These are phyloP conservation scores for Hipposideros armiger DNA, from an alignment of 2,113 vertebrate species.

Conservation along the genomic window DNA sequence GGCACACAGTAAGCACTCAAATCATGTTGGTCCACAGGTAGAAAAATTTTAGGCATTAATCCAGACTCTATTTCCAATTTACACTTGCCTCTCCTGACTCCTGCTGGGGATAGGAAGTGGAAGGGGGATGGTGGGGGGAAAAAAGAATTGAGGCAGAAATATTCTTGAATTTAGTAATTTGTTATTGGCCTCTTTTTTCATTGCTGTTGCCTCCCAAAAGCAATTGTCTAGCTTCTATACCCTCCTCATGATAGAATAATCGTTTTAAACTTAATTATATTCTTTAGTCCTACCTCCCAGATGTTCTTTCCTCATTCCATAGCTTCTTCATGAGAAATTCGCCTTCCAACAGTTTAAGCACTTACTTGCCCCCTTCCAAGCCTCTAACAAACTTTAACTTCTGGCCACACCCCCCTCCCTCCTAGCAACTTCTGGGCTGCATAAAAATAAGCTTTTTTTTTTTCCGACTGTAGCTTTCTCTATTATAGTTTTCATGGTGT, in stretches of 20 bases:
- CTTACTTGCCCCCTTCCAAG: background rate
- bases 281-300: background rate
- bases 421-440: background rate
- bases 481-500: background rate
- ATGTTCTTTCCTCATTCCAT: background rate
- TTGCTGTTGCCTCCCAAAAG: background rate
- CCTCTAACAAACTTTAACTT: background rate
- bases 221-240: background rate
- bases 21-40: background rate
- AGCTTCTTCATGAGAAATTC: background rate
- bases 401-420: background rate
- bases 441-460: conserved; percentile 28
- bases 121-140: background rate
- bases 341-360: background rate
- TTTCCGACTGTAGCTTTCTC: background rate
- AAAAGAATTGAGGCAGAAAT: background rate
- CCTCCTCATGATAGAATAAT: background rate
- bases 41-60: background rate
- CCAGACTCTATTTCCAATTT: background rate
- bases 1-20: background rate
- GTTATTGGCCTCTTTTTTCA: background rate
- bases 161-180: background rate
- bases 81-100: background rate
- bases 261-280: background rate
- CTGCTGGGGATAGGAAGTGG: background rate